Evolutionary conservation across 1,140 invertebrate genomes (phyloP).

Genomic region (Pseudomyrmex dendroicus): DNA sequence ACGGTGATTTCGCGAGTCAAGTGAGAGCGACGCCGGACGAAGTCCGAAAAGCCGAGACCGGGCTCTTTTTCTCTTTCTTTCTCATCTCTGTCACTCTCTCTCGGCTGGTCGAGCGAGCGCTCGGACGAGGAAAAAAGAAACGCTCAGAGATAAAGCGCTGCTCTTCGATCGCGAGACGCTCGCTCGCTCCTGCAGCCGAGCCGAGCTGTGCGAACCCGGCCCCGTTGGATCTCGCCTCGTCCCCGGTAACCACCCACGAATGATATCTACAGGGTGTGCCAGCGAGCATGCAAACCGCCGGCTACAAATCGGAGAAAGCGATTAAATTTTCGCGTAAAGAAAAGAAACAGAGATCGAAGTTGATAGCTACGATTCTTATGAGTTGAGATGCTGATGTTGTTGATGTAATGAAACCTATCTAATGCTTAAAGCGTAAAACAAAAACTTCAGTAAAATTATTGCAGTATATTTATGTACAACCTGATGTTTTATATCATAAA

Average conservation of each 20-base stretch:
- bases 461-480: too few relatives aligned
- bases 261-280: constrained; percentile 47
- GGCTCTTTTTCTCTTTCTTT: not conserved
- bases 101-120: constrained; percentile 7
- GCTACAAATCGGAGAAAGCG: not conserved
- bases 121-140: constrained; percentile 16
- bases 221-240: constrained; percentile 55
- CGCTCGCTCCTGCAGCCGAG: constrained; percentile 44
- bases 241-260: constrained; percentile 64
- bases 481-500: too few relatives aligned
- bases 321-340: not conserved
- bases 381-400: not conserved
- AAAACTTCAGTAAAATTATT: not conserved
- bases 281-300: constrained; percentile 25
- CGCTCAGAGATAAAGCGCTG: constrained; percentile 40
- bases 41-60: constrained; percentile 41
- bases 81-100: not conserved
- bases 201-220: constrained; percentile 38
- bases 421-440: not conserved
- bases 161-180: constrained; percentile 57
- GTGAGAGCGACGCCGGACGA: constrained; percentile 35
- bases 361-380: not conserved
- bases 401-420: not conserved
- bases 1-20: constrained; percentile 29
- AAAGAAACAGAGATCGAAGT: not conserved